Percentiles rank a stretch among this genome's conserved stretches.
These are phyloP conservation scores for Kuschelorhynchus macadamiae DNA, from an alignment of 2,888 invertebrate genomes.

Conservation along the genomic window DNA sequence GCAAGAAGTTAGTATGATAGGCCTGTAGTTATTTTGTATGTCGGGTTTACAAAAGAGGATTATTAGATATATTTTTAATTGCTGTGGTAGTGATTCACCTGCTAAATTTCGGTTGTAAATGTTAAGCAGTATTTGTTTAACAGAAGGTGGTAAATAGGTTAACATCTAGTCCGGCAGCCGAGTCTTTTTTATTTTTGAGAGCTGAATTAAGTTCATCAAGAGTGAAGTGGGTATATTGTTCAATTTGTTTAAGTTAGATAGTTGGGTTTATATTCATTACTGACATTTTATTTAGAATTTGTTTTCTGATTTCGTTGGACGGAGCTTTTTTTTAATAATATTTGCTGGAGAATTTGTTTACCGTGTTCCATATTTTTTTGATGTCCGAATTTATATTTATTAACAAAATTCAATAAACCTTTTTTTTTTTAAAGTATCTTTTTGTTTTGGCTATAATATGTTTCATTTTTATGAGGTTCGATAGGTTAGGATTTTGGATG, in stretches of 20 bases:
- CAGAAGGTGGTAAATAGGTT: neutral
- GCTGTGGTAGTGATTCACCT: slow-evolving; percentile 10
- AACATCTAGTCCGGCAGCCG: slow-evolving; percentile 13
- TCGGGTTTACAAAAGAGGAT: no score
- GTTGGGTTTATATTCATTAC: neutral
- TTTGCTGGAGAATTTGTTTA: slow-evolving; percentile 19
- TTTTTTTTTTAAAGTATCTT: no score
- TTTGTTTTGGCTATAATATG: no score
- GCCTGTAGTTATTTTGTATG: neutral
- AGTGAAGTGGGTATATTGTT: neutral
- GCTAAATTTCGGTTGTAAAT: neutral
- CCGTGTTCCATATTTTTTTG: slow-evolving; percentile 9
- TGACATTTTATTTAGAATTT: neutral
- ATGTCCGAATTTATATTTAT: slow-evolving; percentile 19
- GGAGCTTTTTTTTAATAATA: neutral
- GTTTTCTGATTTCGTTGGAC: neutral
- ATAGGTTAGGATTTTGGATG: no score
- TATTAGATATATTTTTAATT: no score
- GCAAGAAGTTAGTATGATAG: no score
- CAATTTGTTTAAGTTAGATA: no score
- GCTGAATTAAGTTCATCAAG: neutral
- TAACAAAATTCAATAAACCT: slow-evolving; percentile 26
- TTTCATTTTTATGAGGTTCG: no score
- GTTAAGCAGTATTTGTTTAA: neutral
- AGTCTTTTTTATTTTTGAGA: slow-evolving; percentile 4